Conservation (phyloP, 2,113 vertebrate species). For the Nannobrachium achirus region DNA sequence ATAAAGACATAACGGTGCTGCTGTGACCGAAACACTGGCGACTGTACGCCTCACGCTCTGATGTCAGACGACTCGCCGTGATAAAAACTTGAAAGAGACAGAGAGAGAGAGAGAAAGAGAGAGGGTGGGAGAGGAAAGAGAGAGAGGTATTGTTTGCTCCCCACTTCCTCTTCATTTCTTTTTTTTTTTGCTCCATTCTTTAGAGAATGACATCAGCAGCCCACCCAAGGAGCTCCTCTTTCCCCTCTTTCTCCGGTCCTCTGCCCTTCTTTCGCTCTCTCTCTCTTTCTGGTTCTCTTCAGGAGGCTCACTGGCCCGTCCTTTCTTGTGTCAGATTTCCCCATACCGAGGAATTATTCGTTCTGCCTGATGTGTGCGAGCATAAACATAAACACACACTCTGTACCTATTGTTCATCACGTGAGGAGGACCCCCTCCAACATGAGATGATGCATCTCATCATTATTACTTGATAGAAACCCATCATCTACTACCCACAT, state of each 20-base stretch:
- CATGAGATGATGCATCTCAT: too few relatives aligned
- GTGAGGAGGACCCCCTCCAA: too few relatives aligned
- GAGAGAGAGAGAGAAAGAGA: constrained; percentile 32
- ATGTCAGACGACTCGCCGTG: constrained; percentile 52
- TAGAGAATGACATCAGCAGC: constrained; percentile 80
- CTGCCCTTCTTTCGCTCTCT: constrained; percentile 16
- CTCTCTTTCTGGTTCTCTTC: constrained; percentile 58
- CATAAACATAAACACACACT: not conserved
- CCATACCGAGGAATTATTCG: constrained; percentile 59
- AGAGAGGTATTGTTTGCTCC: constrained; percentile 73
- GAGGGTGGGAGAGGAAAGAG: constrained; percentile 34
- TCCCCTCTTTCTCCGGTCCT: not conserved
- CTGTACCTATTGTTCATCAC: too few relatives aligned
- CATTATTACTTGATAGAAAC: too few relatives aligned
- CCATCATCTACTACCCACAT: constrained; percentile 6
- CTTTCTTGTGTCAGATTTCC: constrained; percentile 71
- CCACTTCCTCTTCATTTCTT: constrained; percentile 58
- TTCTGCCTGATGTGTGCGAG: constrained; percentile 42
- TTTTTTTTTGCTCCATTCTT: constrained; percentile 69
- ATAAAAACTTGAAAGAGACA: constrained; percentile 53
- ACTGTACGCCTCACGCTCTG: constrained; percentile 28
- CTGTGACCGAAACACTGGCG: constrained; percentile 40
- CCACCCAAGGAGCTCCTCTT: constrained; percentile 78
- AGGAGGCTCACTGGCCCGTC: constrained; percentile 57
- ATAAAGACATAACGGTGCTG: constrained; percentile 35